phyloP scores from a whole-genome alignment of 1,140 invertebrate genomes.

The Antheraea mylitta region DNA sequence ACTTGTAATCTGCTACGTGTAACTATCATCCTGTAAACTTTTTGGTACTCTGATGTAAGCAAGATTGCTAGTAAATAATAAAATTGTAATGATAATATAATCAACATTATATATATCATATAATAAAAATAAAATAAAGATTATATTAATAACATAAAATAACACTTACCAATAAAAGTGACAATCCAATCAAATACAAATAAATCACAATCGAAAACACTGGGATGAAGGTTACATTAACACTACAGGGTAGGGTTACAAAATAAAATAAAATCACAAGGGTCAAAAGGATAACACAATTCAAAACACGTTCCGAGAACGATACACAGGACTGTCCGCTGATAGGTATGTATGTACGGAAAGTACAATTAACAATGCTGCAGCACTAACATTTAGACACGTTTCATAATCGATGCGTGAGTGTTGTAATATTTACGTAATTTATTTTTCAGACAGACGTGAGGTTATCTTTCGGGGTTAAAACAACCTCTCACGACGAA shows the following conservation, averaged over 20 bases:
- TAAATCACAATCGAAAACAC: conserved; percentile 63
- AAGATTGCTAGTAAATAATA: too few species aligned
- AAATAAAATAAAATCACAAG: conserved; percentile 70
- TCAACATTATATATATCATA: too few species aligned
- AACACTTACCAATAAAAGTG: conserved; percentile 57
- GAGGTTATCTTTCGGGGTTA: conserved; percentile 40
- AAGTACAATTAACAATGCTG: conserved; percentile 28
- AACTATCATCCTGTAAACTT: too few species aligned
- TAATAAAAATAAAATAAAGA: too few species aligned
- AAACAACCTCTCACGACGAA: conserved; percentile 59
- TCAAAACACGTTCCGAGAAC: conserved; percentile 43
- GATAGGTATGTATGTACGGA: conserved; percentile 19
- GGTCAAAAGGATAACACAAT: conserved; percentile 63
- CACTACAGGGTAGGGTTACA: conserved; percentile 51
- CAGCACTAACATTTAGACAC: conserved; percentile 44
- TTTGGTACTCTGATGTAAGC: too few species aligned
- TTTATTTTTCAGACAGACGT: conserved; percentile 65
- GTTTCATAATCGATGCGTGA: conserved; percentile 67
- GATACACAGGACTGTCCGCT: conserved; percentile 25
- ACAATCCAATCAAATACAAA: conserved; percentile 65
- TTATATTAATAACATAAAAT: not conserved
- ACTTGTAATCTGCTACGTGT: too few species aligned
- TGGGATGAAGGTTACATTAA: conserved; percentile 28
- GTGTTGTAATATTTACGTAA: conserved; percentile 76
- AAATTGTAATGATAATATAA: too few species aligned